Conservation (phyloP, 30 jellyfish, hydroid and myxozoan genomes). For the Cassiopea xamachana region DNA sequence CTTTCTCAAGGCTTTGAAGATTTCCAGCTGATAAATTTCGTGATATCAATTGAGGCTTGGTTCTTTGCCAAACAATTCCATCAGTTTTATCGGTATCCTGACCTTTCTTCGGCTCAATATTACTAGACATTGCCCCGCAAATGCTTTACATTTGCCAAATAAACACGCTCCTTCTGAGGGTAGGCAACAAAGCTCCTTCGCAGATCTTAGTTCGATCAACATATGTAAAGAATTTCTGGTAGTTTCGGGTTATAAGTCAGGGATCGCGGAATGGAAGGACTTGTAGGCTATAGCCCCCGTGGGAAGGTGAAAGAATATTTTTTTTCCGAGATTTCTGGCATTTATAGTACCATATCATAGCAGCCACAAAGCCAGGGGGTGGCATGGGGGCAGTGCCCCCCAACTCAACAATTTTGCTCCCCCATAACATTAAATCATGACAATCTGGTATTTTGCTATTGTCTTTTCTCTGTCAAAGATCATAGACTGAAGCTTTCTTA, state of each 20-base stretch:
- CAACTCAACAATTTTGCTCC: too few relatives aligned
- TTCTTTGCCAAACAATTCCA: constrained; percentile 58
- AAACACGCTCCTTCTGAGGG: background rate
- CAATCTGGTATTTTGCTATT: too few relatives aligned
- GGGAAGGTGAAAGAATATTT: too few relatives aligned
- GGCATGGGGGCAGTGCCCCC: too few relatives aligned
- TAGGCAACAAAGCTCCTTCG: constrained; percentile 9
- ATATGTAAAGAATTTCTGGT: background rate
- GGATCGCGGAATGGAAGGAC: too few relatives aligned
- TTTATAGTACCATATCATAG: too few relatives aligned
- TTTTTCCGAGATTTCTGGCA: too few relatives aligned
- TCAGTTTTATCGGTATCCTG: constrained; percentile 24
- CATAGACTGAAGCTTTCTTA: too few relatives aligned
- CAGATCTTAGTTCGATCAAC: background rate
- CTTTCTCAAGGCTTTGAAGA: constrained; percentile 26
- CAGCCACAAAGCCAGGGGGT: too few relatives aligned
- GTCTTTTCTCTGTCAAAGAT: too few relatives aligned
- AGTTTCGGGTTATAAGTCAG: background rate
- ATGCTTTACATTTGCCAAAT: background rate
- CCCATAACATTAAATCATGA: too few relatives aligned
- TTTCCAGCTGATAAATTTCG: constrained; percentile 49
- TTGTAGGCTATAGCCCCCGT: too few relatives aligned
- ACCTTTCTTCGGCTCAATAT: background rate
- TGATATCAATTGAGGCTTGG: constrained; percentile 44
- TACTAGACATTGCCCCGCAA: background rate